Percentiles rank a stretch among this genome's conserved stretches.
Conservation (phyloP, 1,140 invertebrate species). For the Palaemon carinicauda region DNA sequence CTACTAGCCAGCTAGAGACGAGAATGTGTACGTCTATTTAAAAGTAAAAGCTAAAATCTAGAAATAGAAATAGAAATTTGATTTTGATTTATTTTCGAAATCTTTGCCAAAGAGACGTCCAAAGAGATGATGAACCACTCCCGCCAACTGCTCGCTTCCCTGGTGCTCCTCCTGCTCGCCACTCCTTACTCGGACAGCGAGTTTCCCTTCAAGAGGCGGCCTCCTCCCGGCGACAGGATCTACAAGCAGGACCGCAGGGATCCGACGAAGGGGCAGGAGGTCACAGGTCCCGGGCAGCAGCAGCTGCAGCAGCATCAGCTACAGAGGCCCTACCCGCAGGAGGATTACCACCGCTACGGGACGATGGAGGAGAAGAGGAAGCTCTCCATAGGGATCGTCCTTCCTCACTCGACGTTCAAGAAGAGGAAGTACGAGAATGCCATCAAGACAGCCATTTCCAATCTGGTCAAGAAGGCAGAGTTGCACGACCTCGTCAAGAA, state of each 20-base stretch:
- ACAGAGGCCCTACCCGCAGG: neutral
- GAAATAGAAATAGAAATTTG: no score
- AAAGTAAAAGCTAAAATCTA: no score
- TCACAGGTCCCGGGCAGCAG: neutral
- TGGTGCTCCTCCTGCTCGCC: no score
- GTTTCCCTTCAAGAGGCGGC: neutral
- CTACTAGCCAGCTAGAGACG: no score
- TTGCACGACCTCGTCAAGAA: neutral
- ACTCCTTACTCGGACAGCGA: no score
- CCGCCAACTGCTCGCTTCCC: no score
- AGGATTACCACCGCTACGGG: neutral
- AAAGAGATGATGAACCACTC: no score
- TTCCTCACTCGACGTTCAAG: constrained; percentile 28
- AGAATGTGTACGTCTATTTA: no score
- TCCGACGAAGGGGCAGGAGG: neutral
- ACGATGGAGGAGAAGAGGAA: neutral
- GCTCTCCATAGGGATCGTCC: constrained; percentile 27
- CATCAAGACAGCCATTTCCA: constrained; percentile 11
- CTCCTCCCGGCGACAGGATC: neutral
- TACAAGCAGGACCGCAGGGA: neutral
- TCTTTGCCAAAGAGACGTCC: no score
- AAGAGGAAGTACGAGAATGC: constrained; percentile 10
- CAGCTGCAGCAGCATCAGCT: neutral
- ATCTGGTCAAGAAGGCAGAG: neutral
- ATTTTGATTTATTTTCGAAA: no score